phyloP scores from a whole-genome alignment of 1,140 invertebrate species.

The Drosophila ficusphila region DNA sequence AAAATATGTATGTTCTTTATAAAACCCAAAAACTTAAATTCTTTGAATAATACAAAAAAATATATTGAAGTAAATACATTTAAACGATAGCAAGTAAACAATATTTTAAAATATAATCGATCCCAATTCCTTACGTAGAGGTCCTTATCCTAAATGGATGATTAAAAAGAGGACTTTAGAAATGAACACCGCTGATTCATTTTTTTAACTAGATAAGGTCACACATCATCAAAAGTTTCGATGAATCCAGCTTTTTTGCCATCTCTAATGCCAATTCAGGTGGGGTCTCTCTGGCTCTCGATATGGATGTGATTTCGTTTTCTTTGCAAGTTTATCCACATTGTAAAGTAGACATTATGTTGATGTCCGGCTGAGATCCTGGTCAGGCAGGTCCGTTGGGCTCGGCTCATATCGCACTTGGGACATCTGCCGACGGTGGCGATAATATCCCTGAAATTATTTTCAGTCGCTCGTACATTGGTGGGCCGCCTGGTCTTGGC shows the following conservation, averaged over 20 bases:
- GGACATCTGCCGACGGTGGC: slow-evolving; percentile 70
- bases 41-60: too few relatives aligned
- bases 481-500: slow-evolving; percentile 44
- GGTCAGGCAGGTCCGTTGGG: slow-evolving; percentile 10
- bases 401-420: slow-evolving; percentile 67
- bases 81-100: too few relatives aligned
- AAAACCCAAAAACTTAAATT: too few relatives aligned
- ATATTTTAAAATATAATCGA: too few relatives aligned
- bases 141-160: too few relatives aligned
- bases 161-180: too few relatives aligned
- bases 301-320: slow-evolving; percentile 79
- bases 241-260: neutral
- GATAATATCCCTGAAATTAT: slow-evolving; percentile 81
- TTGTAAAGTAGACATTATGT: slow-evolving; percentile 83
- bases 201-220: too few relatives aligned
- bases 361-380: slow-evolving; percentile 53
- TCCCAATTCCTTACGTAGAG: too few relatives aligned
- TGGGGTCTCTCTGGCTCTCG: slow-evolving; percentile 12
- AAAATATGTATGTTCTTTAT: too few relatives aligned
- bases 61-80: too few relatives aligned
- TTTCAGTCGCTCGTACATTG: slow-evolving; percentile 68
- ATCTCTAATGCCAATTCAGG: slow-evolving; percentile 12
- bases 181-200: too few relatives aligned
- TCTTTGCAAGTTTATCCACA: slow-evolving; percentile 73
- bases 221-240: neutral